Evolutionary conservation across 2,113 vertebrate species (phyloP), one percentile per base, ranked within the genome.

Genomic region (Limanda limanda): DNA sequence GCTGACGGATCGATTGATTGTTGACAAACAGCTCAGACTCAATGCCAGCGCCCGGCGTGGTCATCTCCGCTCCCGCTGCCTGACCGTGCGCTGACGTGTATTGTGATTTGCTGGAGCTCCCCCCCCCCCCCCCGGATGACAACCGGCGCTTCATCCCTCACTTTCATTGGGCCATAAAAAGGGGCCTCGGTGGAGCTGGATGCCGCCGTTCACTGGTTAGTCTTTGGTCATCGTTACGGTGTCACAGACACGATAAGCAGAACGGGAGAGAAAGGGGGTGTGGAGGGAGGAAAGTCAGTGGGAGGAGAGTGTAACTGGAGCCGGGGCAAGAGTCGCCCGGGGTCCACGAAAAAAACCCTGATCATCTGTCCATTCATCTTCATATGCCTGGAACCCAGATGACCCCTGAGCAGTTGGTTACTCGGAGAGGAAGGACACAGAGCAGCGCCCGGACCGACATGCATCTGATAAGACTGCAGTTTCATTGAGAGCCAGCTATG

Each of bases 151-250:
- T 93, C 88, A 93, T 94, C 89, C 90, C 87, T 92, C 90, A 91
- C 89, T 91, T 92, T 94, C 90, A 92, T 89, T 88, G 91, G 68
- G 4, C 87, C 87, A 90, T 93, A 90, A 93, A 93, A 93, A 83
- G 79, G 73, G 61, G 83, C 84, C 84, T 91, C 85, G 81, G 75
- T 81, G 84, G 82, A 71, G 80, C 83, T 87, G 68, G 68, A 81
- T 76, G 84, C 82, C 60, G 86, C 80, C 84, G 80, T 84, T 90
- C 88, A 89, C 92, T 88, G 87, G 86, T 88, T 80, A 89, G 88
- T 86, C 91, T 92, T 18, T 90, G 93, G 93, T 93, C 93, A 93
- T 92, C 90, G 91, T 92, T 92, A 91, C 71, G 10, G 87, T 93
- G 87, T 92, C 89, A 92, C 67, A 61, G 85, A 82, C 82, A 85